Conservation (phyloP, 2,888 invertebrate species). For the Drosophila nr. medialis region DNA sequence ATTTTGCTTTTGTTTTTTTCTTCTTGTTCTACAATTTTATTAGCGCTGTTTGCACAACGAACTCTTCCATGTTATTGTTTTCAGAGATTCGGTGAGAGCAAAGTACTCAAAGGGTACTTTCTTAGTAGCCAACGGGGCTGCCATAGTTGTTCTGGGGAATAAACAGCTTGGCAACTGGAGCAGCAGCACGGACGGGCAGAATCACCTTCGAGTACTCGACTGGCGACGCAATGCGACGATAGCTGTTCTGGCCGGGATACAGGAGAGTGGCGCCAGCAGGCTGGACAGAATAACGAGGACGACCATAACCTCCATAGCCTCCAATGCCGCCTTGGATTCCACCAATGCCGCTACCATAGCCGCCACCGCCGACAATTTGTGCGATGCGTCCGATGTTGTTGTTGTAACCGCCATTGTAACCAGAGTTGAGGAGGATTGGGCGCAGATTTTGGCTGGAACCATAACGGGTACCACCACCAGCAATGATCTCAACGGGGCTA, state of each 20-base stretch:
- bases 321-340: not conserved
- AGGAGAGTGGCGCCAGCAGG: conserved; percentile 68
- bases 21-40: conserved; percentile 33
- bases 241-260: conserved; percentile 74
- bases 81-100: not conserved
- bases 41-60: conserved; percentile 30
- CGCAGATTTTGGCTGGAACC: conserved; percentile 51
- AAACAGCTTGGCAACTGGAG: conserved; percentile 78
- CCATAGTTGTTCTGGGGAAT: conserved; percentile 65
- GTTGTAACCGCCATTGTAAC: conserved; percentile 32
- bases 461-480: conserved; percentile 59
- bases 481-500: conserved; percentile 61
- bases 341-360: not conserved
- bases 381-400: conserved; percentile 1
- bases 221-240: conserved; percentile 68
- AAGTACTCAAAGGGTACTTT: conserved; percentile 34
- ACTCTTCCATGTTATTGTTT: conserved; percentile 16
- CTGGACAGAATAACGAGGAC: conserved; percentile 59
- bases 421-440: conserved; percentile 58
- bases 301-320: conserved; percentile 20
- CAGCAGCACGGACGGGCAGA: conserved; percentile 69
- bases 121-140: conserved; percentile 32
- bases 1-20: not conserved
- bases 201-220: conserved; percentile 72
- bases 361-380: conserved; percentile 10